phyloP scores from a whole-genome alignment of 1,140 invertebrate species.

The Brachionus calyciflorus region DNA sequence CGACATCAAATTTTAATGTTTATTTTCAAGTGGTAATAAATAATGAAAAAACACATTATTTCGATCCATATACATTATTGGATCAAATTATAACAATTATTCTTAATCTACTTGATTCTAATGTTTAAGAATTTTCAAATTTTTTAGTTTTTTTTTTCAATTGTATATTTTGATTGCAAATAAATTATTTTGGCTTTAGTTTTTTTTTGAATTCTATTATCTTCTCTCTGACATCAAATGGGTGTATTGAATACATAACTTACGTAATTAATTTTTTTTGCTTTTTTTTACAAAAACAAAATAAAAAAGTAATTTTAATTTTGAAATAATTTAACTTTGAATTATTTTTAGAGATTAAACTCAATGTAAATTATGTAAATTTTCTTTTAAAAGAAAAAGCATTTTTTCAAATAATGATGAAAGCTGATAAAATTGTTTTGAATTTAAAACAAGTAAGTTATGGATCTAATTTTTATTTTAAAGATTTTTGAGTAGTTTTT shows the following conservation, averaged over 20 bases:
- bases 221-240: too few species aligned
- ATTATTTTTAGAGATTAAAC: too few species aligned
- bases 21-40: neutral
- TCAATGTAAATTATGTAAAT: too few species aligned
- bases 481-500: neutral
- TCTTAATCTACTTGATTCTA: constrained; percentile 7
- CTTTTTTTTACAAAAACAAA: too few species aligned
- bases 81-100: constrained; percentile 6
- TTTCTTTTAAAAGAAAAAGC: too few species aligned
- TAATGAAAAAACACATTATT: neutral
- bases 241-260: too few species aligned
- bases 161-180: constrained; percentile 22
- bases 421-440: constrained; percentile 17
- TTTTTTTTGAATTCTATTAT: neutral
- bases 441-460: constrained; percentile 31
- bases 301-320: too few species aligned
- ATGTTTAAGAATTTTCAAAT: too few species aligned
- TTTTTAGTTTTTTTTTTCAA: constrained; percentile 5
- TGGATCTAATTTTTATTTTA: too few species aligned
- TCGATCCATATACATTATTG: constrained; percentile 24
- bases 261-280: too few species aligned
- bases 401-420: too few species aligned
- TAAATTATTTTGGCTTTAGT: constrained; percentile 3
- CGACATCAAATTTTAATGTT: neutral
- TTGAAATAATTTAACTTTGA: too few species aligned